Percentiles rank a stretch among this genome's conserved stretches.
Conservation (phyloP, 1,140 invertebrate species). For the Parapsyche elsis region DNA sequence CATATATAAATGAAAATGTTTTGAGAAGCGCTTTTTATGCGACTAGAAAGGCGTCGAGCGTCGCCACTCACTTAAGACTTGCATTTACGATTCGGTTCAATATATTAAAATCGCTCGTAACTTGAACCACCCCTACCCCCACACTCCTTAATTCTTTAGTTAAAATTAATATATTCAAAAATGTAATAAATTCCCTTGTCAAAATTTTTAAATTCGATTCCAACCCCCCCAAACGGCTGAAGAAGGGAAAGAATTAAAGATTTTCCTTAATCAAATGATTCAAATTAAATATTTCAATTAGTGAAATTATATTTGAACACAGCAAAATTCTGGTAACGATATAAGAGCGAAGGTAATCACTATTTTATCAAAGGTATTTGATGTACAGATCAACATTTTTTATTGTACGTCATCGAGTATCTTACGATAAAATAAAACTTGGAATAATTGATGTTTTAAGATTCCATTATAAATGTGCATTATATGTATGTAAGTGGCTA, state of each 20-base stretch:
- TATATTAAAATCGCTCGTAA: neutral
- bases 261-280: too few species aligned
- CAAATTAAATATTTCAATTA: too few species aligned
- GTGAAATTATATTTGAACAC: too few species aligned
- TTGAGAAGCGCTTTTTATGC: neutral
- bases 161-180: conserved; percentile 27
- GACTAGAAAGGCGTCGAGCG: neutral
- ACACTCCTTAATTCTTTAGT: conserved; percentile 1
- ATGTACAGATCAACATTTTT: too few species aligned
- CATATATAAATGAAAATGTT: neutral
- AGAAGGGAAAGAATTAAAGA: too few species aligned
- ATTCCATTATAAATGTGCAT: neutral
- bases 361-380: too few species aligned
- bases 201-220: conserved; percentile 15
- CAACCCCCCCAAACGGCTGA: neutral
- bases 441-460: too few species aligned
- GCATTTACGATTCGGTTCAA: conserved; percentile 22
- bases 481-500: neutral
- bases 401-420: too few species aligned
- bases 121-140: neutral
- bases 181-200: conserved; percentile 19
- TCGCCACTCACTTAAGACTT: conserved; percentile 12
- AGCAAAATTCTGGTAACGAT: too few species aligned
- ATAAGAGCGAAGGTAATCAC: too few species aligned
- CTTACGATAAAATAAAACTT: too few species aligned